Evolutionary conservation across 2,113 vertebrate genomes (phyloP), one percentile per base, ranked within the genome.

Genomic region (Hymenochirus boettgeri): DNA sequence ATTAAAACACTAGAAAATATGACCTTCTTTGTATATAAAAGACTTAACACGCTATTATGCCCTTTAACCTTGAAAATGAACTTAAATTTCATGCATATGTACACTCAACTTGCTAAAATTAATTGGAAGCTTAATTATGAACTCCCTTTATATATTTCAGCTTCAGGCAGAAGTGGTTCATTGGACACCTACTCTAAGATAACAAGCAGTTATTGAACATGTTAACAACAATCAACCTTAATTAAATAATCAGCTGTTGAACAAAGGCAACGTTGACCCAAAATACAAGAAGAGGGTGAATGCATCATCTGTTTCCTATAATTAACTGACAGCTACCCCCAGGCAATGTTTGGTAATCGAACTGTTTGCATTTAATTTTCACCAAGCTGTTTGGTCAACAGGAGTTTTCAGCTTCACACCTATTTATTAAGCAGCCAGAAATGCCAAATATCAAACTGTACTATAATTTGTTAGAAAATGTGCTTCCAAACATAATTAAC

Each of bases 161-260:
- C 91, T 91, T 72, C 74, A 25, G 88, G 89, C 88, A 45, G 79
- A 75, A 71, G 82, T 61, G 85, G 85, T 83, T 82, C 85, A 73
- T 62, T 37, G 53, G 78, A 80, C 81, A 83, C 83, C 88, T 85
- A 87, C 86, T 52, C 80, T 74, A 58, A 74, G 77, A 85, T 87
- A 89, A 90, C 84, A 90, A 93, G 91, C 80, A 87, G 80, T 85
- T 92, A 93, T 92, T 88, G 92, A 93, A 92, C 86, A 89, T 46
- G 74, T 74, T 74, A 89, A 88, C 84, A 88, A 91, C 91, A 91
- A 93, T 93, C 91, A 89, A 83, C 88, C 88, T 89, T 92, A 92
- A 93, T 93, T 94, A 91, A 91, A 91, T 85, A 89, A 85, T 85
- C 80, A 85, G 85, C 85, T 89, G 89, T 88, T 83, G 87, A 91